A percentile compares a stretch with the other conserved stretches of the same genome.
Conservation (phyloP, 2,888 invertebrate genomes). For the Melinaea menophilus region DNA sequence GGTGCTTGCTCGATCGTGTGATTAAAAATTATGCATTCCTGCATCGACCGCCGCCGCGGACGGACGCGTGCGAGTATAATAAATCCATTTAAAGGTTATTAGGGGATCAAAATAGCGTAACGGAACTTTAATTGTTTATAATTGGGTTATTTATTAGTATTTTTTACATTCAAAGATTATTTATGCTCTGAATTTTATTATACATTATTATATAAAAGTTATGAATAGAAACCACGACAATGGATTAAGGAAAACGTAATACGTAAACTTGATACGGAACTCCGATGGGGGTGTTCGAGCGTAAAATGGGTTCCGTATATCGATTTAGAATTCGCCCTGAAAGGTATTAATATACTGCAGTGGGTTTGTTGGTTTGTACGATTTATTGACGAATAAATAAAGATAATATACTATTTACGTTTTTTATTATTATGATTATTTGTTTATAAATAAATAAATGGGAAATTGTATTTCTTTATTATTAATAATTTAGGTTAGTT, state of each 20-base stretch:
- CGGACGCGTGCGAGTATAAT: constrained; percentile 49
- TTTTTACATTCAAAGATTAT: constrained; percentile 6
- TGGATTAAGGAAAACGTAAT: constrained; percentile 18
- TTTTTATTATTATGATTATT: too few species aligned
- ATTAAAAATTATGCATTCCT: constrained; percentile 73
- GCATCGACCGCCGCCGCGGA: constrained; percentile 41
- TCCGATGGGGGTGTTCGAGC: constrained; percentile 37
- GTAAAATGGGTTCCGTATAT: constrained; percentile 43
- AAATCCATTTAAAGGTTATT: constrained; percentile 65
- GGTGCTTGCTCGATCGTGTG: constrained; percentile 74
- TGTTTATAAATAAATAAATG: too few species aligned
- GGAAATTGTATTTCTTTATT: too few species aligned
- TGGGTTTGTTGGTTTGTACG: not conserved
- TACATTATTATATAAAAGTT: constrained; percentile 9
- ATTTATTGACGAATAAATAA: not conserved
- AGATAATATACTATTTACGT: too few species aligned
- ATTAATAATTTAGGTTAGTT: too few species aligned
- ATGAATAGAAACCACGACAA: constrained; percentile 24
- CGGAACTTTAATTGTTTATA: constrained; percentile 9
- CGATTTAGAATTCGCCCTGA: constrained; percentile 38
- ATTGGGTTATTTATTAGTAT: constrained; percentile 13
- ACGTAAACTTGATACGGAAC: constrained; percentile 27
- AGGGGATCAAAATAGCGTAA: constrained; percentile 41
- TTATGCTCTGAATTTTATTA: not conserved
- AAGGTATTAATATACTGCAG: constrained; percentile 41